Percentiles rank a stretch among this genome's conserved stretches.
Evolutionary conservation across 2,888 invertebrate genomes (phyloP).

Genomic region (Teleogryllus oceanicus): DNA sequence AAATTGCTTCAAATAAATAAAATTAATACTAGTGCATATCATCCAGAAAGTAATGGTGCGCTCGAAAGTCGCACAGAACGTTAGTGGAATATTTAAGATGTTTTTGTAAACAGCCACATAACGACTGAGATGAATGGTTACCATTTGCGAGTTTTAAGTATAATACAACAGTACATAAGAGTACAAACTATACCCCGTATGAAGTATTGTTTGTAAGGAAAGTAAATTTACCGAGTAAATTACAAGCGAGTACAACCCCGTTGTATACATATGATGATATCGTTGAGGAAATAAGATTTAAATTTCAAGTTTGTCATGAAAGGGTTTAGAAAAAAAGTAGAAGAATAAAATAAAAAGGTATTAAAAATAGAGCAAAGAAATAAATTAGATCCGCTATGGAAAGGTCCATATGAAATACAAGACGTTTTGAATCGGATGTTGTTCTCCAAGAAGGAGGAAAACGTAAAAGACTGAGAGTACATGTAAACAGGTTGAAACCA

Average conservation of each 20-base stretch:
- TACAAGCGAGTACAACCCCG: background rate
- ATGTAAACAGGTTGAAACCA: background rate
- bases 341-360: background rate
- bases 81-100: background rate
- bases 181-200: background rate
- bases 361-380: background rate
- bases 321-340: background rate
- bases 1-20: background rate
- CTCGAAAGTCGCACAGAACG: background rate
- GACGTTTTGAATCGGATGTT: background rate
- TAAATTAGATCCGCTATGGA: background rate
- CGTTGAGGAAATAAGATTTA: background rate
- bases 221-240: background rate
- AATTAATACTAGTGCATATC: slow-evolving; percentile 3
- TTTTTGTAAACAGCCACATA: background rate
- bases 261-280: background rate
- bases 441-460: background rate
- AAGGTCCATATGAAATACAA: background rate
- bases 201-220: background rate
- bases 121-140: background rate
- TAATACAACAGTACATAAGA: background rate
- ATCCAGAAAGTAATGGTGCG: background rate
- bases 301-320: background rate
- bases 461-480: background rate
- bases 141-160: background rate